phyloP scores from a whole-genome alignment of 2,113 vertebrate genomes.

The Heliornis fulica region DNA sequence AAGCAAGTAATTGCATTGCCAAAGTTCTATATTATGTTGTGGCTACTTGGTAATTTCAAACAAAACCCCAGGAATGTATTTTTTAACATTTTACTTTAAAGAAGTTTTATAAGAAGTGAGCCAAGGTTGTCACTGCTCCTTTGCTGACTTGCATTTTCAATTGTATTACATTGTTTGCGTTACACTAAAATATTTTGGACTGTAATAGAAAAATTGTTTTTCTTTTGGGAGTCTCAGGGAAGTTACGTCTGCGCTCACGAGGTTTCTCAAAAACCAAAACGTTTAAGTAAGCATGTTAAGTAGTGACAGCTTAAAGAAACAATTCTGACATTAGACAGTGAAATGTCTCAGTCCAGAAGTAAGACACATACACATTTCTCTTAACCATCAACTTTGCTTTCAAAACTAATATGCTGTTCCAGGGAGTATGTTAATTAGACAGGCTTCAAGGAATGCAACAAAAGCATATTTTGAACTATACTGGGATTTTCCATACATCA shows the following conservation, averaged over 20 bases:
- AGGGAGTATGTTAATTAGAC: neutral
- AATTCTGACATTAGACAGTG: constrained; percentile 23
- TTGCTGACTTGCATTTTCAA: neutral
- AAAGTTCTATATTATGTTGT: neutral
- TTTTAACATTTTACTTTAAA: neutral
- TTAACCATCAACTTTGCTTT: constrained; percentile 7
- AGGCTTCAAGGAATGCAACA: neutral
- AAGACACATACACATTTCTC: neutral
- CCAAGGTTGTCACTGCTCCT: neutral
- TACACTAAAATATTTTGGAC: neutral
- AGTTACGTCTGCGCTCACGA: neutral
- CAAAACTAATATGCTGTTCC: neutral
- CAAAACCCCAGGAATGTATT: neutral
- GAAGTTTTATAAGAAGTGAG: neutral
- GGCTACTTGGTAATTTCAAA: neutral
- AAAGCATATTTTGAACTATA: neutral
- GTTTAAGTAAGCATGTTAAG: neutral
- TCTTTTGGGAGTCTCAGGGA: neutral
- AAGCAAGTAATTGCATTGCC: neutral
- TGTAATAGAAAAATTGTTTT: neutral
- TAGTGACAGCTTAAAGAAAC: constrained; percentile 26
- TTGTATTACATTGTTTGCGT: neutral
- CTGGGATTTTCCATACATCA: neutral
- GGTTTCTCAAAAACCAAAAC: neutral
- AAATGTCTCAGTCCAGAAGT: constrained; percentile 3